Evolutionary conservation across 2,797 vertebrate genomes (phyloP).

Genomic region (Helarctos malayanus): DNA sequence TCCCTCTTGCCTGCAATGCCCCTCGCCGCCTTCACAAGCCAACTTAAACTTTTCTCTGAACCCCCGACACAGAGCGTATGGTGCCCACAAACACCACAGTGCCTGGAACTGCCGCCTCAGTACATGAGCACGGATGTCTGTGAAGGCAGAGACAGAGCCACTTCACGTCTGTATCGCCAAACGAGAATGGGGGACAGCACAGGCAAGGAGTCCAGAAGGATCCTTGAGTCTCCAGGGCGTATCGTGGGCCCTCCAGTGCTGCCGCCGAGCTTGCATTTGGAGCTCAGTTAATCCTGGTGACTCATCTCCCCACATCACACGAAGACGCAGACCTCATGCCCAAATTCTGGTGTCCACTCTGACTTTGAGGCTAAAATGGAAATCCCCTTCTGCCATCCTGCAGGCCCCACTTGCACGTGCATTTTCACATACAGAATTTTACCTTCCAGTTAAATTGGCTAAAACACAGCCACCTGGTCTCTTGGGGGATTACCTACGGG

Average conservation of each 20-base stretch:
- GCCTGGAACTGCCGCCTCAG: background rate
- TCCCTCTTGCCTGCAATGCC: background rate
- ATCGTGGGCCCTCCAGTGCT: background rate
- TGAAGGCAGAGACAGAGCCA: background rate
- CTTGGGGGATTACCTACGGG: background rate
- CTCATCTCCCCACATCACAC: background rate
- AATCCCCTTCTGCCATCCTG: background rate
- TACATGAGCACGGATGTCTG: background rate
- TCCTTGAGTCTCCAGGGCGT: rapidly evolving
- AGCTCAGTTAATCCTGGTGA: background rate
- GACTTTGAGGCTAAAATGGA: background rate
- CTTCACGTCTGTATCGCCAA: background rate
- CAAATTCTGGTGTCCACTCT: background rate
- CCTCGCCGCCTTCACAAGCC: background rate
- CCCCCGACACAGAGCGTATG: background rate
- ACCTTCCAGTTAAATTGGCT: background rate
- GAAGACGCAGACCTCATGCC: background rate
- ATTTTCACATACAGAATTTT: background rate
- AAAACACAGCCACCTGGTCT: background rate
- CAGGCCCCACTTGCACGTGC: too few relatives aligned
- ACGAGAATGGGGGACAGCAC: too few relatives aligned
- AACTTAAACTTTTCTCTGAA: background rate
- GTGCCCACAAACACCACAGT: background rate
- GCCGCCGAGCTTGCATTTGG: background rate
- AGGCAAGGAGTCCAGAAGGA: background rate